phyloP scores from a whole-genome alignment of 2,797 vertebrate species.

The Ambastaia sidthimunki region DNA sequence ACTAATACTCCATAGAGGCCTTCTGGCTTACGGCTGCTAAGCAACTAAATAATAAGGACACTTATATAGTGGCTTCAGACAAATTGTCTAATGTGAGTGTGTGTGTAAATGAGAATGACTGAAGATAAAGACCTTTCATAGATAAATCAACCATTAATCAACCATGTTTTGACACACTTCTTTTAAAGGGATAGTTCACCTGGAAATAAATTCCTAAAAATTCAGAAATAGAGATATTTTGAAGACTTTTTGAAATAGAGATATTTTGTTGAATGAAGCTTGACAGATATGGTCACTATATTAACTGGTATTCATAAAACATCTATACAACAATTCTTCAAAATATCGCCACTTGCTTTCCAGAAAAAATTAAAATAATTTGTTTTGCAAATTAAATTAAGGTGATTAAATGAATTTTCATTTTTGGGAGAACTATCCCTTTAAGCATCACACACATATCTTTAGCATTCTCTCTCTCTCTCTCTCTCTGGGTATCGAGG shows the following conservation, averaged over 20 bases:
- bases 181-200: background rate
- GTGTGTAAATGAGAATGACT: slow-evolving; percentile 31
- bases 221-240: no score
- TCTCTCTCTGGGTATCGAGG: slow-evolving; percentile 55
- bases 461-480: slow-evolving; percentile 49
- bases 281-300: no score
- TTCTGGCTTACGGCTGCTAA: slow-evolving; percentile 52
- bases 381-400: no score
- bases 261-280: background rate
- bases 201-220: background rate
- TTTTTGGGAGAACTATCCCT: background rate
- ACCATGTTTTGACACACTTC: slow-evolving; percentile 17
- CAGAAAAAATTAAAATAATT: background rate
- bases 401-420: background rate
- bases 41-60: slow-evolving; percentile 56
- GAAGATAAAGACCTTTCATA: slow-evolving; percentile 47
- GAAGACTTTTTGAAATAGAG: background rate
- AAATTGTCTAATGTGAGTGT: slow-evolving; percentile 29
- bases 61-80: slow-evolving; percentile 51
- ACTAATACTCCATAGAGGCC: slow-evolving; percentile 48
- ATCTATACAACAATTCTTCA: background rate
- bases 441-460: slow-evolving; percentile 33
- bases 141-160: slow-evolving; percentile 52
- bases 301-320: background rate
- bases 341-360: no score